Percentiles rank a stretch among this genome's conserved stretches.
Conservation (phyloP, 1,140 invertebrate genomes). For the Helicoverpa zea region DNA sequence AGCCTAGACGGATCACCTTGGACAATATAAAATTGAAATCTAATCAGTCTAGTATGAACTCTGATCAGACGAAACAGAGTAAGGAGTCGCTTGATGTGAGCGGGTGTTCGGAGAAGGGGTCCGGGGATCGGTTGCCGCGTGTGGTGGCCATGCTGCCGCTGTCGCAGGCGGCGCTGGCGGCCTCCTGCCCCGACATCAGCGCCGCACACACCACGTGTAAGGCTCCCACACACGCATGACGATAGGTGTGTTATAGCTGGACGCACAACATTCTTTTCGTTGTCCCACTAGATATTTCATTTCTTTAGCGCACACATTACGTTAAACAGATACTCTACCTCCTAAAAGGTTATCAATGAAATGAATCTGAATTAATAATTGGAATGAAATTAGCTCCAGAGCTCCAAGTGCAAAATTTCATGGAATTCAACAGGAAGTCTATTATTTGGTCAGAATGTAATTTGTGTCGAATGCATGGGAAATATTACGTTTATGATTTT, state of each 20-base stretch:
- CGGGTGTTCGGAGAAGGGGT: conserved; percentile 66
- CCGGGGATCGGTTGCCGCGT: conserved; percentile 51
- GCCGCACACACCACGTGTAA: conserved; percentile 68
- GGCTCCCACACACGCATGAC: conserved; percentile 79
- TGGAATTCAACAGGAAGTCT: conserved; percentile 1
- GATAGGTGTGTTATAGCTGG: conserved; percentile 80
- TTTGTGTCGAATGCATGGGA: conserved; percentile 25
- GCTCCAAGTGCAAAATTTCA: background rate
- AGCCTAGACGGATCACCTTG: conserved; percentile 75
- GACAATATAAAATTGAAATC: conserved; percentile 80
- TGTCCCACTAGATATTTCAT: conserved; percentile 54
- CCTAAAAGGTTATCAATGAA: background rate
- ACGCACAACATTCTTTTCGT: conserved; percentile 51
- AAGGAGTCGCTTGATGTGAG: conserved; percentile 64
- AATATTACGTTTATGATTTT: conserved; percentile 31
- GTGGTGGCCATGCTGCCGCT: conserved; percentile 58
- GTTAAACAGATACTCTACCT: conserved; percentile 43
- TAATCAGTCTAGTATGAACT: conserved; percentile 67
- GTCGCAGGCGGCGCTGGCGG: conserved; percentile 50
- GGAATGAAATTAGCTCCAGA: background rate
- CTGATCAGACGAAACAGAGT: conserved; percentile 59
- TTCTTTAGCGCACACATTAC: conserved; percentile 51
- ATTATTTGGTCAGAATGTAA: conserved; percentile 15
- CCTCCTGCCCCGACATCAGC: conserved; percentile 77
- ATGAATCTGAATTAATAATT: background rate